Base-by-base conservation (phyloP, 2,797 vertebrate species). In the Chelon labrosus region DNA sequence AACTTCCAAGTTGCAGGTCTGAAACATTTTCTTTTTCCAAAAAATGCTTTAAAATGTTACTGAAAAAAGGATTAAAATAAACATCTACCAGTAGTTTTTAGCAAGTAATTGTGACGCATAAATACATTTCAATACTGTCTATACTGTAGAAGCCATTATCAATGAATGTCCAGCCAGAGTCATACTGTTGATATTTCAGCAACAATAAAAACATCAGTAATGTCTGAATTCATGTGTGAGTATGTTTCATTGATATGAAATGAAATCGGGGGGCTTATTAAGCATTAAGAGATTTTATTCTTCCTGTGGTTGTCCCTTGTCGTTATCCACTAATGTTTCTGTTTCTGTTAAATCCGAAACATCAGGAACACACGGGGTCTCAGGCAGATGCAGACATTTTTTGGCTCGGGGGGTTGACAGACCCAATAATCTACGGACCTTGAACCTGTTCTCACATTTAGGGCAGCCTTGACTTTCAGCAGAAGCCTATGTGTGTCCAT, bases 171-270 rank as follows among this genome's bases (percentile, higher is more conserved):
- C 78, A 82, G 13, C 65, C 59, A 80, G 49, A 75, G 65, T 74
- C 61, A 54, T 65, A 59, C 62, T 79, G 66, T 60, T 80, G 76
- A 86, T 86, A 68, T 83, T 72, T 56, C 71, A 83, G 61, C 71
- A 89, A 82, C 70, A 88, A 88, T 88, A 89, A 89, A 90, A 83
- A 82, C 51, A 79, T 73, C 17, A 66, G 38, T 86, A 87, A 75
- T 38, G 37, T 75, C 44, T 63, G 25, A 63, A 55, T 46, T 27
- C 1, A 31, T 51, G 53, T 60, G 20, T 47, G 44, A 2, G 10
- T 59, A 12, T 62, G 19, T 14, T 31, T 55, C 22, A 19, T 47
- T 50, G 49, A 19, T 25, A 3, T 69, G 16, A 44, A 39, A 37
- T 69, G 4, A 22, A 66, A 54, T 7, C 9, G 7, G 1, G 38